Evolutionary conservation across 2,797 vertebrate species (phyloP).

Genomic region (Phoxinus dragarum): DNA sequence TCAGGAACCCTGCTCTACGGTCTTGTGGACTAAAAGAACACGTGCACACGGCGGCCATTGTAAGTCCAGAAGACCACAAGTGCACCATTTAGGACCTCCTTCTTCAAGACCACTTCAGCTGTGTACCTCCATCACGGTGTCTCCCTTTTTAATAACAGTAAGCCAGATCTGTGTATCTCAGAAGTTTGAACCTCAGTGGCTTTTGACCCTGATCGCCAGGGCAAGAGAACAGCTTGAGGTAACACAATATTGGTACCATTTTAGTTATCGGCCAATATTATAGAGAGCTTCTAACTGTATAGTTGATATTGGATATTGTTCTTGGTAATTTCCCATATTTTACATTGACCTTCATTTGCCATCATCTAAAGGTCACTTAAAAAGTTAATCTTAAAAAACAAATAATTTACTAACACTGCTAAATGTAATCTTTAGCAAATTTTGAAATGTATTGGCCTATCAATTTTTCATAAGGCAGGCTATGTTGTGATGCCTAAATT

Average conservation of each 20-base stretch:
- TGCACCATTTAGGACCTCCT: conserved; percentile 1
- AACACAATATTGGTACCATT: not conserved
- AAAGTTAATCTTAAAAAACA: not conserved
- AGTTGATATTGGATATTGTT: not conserved
- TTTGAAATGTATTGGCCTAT: not conserved
- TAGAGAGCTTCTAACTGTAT: not conserved
- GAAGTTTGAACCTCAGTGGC: not conserved
- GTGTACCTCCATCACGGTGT: conserved; percentile 26
- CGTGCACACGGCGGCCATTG: no score
- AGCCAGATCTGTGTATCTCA: not conserved
- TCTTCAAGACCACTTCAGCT: conserved; percentile 22
- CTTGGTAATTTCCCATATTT: not conserved
- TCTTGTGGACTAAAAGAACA: no score
- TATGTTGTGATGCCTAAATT: not conserved
- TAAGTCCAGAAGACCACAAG: no score
- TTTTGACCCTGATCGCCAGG: not conserved
- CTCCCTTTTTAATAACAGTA: not conserved
- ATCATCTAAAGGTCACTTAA: not conserved
- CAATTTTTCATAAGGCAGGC: not conserved
- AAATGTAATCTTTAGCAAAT: not conserved
- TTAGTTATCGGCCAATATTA: not conserved
- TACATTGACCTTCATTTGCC: not conserved
- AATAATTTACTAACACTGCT: not conserved
- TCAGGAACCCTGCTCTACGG: no score
- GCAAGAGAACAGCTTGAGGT: not conserved